A percentile compares a stretch with the other conserved stretches of the same genome.
Conservation (phyloP, 2,797 vertebrate genomes). For the Acanthiza pusilla region DNA sequence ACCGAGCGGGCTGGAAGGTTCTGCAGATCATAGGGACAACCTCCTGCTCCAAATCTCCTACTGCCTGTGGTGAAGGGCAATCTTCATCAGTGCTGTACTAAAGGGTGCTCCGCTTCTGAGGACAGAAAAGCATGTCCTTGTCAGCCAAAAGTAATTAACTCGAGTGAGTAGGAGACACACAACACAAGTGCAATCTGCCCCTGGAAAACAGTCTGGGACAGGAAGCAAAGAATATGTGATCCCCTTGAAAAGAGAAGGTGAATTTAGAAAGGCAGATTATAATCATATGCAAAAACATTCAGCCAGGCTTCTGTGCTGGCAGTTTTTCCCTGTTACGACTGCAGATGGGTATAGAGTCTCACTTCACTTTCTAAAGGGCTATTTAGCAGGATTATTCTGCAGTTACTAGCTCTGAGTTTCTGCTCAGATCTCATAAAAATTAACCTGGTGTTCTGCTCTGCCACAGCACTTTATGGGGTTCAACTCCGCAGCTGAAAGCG, state of each 20-base stretch:
- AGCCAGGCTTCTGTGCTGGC: neutral
- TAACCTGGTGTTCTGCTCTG: neutral
- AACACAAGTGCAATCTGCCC: neutral
- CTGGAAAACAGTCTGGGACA: neutral
- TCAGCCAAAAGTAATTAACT: constrained; percentile 9
- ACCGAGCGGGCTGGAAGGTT: neutral
- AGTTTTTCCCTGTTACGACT: neutral
- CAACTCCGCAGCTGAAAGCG: neutral
- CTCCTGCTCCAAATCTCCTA: neutral
- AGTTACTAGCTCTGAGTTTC: neutral
- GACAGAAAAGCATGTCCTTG: neutral
- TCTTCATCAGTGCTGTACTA: neutral
- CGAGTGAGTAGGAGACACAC: neutral
- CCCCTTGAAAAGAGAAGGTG: neutral
- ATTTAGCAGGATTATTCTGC: neutral
- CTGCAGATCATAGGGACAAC: neutral
- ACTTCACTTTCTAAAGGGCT: neutral
- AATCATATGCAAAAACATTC: neutral
- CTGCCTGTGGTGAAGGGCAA: neutral
- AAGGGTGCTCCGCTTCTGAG: neutral
- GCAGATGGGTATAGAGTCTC: neutral
- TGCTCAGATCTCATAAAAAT: neutral
- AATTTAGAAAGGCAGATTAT: neutral
- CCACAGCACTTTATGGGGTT: neutral
- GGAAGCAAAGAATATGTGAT: neutral